phyloP scores from a whole-genome alignment of 2,888 invertebrate species.

The Macrostomum cliftonense region DNA sequence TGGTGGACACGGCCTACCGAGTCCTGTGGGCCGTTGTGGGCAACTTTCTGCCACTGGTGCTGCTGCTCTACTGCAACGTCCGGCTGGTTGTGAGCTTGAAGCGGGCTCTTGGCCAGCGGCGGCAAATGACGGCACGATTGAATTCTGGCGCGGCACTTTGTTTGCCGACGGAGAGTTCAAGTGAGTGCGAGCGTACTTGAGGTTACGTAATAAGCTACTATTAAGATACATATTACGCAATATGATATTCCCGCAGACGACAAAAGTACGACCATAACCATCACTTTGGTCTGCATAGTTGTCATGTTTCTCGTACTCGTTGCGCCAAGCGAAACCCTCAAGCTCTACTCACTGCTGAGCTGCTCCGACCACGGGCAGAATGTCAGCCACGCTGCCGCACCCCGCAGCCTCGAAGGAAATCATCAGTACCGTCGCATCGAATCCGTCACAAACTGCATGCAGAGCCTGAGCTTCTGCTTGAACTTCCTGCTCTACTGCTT shows the following conservation, averaged over 20 bases:
- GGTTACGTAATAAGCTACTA: too few relatives aligned
- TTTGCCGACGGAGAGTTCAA: too few relatives aligned
- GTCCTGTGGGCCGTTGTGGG: slow-evolving; percentile 16
- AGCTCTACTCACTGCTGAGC: slow-evolving; percentile 14
- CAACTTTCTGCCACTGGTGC: slow-evolving; percentile 16
- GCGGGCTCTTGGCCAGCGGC: too few relatives aligned
- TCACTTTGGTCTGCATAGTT: slow-evolving; percentile 17
- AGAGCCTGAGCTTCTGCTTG: slow-evolving; percentile 56
- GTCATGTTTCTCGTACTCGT: slow-evolving; percentile 19
- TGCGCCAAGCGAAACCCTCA: slow-evolving; percentile 17
- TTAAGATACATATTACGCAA: too few relatives aligned
- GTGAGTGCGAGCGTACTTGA: too few relatives aligned
- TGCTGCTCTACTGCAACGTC: slow-evolving; percentile 16
- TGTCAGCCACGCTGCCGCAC: not conserved
- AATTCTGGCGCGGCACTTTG: too few relatives aligned
- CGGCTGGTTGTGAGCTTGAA: slow-evolving; percentile 9
- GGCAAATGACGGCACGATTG: too few relatives aligned
- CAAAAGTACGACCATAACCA: slow-evolving; percentile 15
- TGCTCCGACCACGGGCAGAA: not conserved
- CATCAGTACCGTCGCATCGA: slow-evolving; percentile 20
- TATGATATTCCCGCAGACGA: slow-evolving; percentile 6
- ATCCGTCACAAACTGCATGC: slow-evolving; percentile 50
- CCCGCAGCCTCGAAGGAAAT: not conserved
- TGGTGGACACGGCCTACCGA: slow-evolving; percentile 16
- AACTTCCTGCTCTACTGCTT: slow-evolving; percentile 61